Conservation (phyloP, 2,113 vertebrate genomes). For the Macquaria ambigua region DNA sequence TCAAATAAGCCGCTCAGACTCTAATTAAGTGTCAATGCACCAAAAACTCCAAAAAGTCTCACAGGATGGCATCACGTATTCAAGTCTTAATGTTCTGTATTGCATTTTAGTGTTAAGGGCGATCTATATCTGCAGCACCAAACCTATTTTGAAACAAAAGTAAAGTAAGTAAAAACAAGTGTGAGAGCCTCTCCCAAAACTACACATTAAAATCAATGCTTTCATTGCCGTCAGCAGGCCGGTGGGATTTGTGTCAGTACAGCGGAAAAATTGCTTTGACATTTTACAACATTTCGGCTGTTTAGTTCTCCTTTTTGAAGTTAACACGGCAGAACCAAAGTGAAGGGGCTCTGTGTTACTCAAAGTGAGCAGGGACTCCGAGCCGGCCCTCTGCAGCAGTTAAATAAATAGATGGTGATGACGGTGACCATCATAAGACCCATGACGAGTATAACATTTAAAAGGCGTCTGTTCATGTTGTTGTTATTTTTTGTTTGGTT, state of each 20-base stretch:
- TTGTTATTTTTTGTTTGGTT: not conserved
- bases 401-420: not conserved
- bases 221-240: not conserved
- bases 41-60: not conserved
- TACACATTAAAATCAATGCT: not conserved
- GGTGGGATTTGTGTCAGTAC: not conserved
- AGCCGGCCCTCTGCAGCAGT: not conserved
- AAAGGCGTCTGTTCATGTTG: not conserved
- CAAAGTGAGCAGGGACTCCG: not conserved
- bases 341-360: not conserved
- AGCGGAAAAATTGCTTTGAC: not conserved
- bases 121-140: not conserved
- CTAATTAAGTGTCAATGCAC: not conserved
- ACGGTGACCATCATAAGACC: not conserved
- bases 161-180: not conserved
- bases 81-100: not conserved
- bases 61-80: not conserved
- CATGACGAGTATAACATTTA: not conserved
- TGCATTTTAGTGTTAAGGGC: not conserved
- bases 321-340: constrained; percentile 6
- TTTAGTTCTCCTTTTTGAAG: not conserved
- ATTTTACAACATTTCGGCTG: constrained; percentile 11
- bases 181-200: not conserved
- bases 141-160: not conserved
- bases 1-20: not conserved